A percentile compares a stretch with the other conserved stretches of the same genome.
phyloP scores from a whole-genome alignment of 2,113 vertebrate species.

The Notothenia rossii region DNA sequence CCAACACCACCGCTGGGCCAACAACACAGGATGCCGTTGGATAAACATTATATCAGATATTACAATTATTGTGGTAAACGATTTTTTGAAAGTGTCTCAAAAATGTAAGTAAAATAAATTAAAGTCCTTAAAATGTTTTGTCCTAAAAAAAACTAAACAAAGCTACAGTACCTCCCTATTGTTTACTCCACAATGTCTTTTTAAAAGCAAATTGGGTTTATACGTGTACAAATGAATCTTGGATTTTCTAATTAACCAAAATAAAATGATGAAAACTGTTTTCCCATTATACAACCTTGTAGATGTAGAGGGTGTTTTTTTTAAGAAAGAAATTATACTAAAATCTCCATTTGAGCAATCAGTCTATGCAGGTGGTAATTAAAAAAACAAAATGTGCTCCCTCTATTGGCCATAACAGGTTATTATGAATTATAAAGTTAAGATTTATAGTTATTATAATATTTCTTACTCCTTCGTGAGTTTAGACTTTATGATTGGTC shows the following conservation, averaged over 20 bases:
- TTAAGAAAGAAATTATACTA: too few relatives aligned
- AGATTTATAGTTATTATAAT: background rate
- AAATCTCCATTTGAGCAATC: too few relatives aligned
- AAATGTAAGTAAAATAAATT: background rate
- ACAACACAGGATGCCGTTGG: slow-evolving; percentile 6
- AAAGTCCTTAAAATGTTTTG: background rate
- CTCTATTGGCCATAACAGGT: slow-evolving; percentile 22
- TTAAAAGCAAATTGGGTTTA: background rate
- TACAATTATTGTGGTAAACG: background rate
- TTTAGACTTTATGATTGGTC: background rate
- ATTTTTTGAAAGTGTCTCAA: background rate
- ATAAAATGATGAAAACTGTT: background rate
- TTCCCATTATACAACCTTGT: too few relatives aligned
- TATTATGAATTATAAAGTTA: background rate
- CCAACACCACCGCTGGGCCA: slow-evolving; percentile 26
- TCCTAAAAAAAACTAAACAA: background rate
- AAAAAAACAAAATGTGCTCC: background rate
- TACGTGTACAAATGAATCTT: background rate
- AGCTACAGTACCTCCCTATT: too few relatives aligned
- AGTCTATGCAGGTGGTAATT: background rate
- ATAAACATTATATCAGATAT: background rate
- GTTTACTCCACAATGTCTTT: background rate
- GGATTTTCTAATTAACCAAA: background rate
- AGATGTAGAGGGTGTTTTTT: too few relatives aligned
- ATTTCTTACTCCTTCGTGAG: background rate